Evolutionary conservation across 2,888 invertebrate species (phyloP).

Genomic region (Mesochorus sp.): DNA sequence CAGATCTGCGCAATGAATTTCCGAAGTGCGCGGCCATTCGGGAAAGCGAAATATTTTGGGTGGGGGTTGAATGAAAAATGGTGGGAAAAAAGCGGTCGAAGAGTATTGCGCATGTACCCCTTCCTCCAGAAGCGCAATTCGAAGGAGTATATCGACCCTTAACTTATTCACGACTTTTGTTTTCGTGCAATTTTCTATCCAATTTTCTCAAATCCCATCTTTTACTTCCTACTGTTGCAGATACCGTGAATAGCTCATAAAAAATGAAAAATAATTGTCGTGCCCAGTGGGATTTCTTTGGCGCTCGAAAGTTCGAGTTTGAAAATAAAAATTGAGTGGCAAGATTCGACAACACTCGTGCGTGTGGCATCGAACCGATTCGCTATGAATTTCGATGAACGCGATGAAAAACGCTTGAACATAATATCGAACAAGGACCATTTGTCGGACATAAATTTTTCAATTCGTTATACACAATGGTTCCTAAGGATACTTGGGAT

Average conservation of each 20-base stretch:
- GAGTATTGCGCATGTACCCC: slow-evolving; percentile 1
- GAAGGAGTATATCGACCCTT: neutral
- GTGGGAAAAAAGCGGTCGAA: neutral
- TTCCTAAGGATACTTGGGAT: slow-evolving; percentile 46
- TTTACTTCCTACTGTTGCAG: neutral
- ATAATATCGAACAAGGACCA: slow-evolving; percentile 10
- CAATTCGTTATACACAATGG: slow-evolving; percentile 28
- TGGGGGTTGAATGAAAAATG: neutral
- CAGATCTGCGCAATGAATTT: no score
- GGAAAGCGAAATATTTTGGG: neutral
- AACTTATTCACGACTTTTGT: neutral
- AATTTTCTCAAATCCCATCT: neutral
- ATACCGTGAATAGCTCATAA: neutral
- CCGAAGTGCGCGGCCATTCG: neutral
- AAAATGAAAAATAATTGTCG: no score
- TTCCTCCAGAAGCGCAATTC: neutral
- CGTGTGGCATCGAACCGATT: neutral
- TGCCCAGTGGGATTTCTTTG: no score
- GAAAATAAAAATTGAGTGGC: neutral
- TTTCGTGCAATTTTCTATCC: neutral
- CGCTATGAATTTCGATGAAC: neutral
- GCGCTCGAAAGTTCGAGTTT: no score
- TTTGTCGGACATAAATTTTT: slow-evolving; percentile 28
- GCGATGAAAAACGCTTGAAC: no score
- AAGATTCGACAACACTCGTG: neutral